These are phyloP conservation scores for Sinocyclocheilus grahami DNA, from an alignment of 2,113 vertebrate genomes.

Conservation along the genomic window DNA sequence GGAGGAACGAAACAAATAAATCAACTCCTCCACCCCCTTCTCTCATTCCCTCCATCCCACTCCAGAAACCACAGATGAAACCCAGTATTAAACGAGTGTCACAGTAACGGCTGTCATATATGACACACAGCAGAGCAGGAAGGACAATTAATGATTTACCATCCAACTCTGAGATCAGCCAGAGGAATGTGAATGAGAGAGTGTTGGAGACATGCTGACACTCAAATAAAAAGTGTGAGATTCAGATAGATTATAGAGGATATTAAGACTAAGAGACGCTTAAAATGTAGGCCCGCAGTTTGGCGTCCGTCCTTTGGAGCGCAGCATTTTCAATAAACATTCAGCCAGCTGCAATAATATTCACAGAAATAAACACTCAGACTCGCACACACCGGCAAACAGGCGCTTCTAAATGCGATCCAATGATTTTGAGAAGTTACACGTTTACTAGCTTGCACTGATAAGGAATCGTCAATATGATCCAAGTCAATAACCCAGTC, in stretches of 20 bases:
- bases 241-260: conserved; percentile 12
- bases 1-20: conserved; percentile 59
- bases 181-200: conserved; percentile 29
- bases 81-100: conserved; percentile 52
- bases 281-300: conserved; percentile 9
- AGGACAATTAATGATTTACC: conserved; percentile 65
- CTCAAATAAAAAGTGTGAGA: conserved; percentile 3
- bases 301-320: conserved; percentile 17
- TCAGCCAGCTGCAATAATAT: conserved; percentile 36
- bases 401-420: conserved; percentile 3
- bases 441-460: neutral
- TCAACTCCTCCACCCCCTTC: conserved; percentile 36
- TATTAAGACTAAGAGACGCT: conserved; percentile 9
- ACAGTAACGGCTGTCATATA: conserved; percentile 46
- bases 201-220: conserved; percentile 8
- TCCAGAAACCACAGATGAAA: neutral
- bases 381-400: neutral
- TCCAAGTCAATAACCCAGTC: conserved; percentile 5
- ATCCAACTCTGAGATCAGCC: conserved; percentile 53
- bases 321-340: conserved; percentile 44
- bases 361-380: conserved; percentile 35
- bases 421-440: conserved; percentile 1
- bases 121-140: conserved; percentile 12
- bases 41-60: neutral
- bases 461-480: neutral